Evolutionary conservation across 2,113 vertebrate genomes (phyloP).

Genomic region (Nipponia nippon): DNA sequence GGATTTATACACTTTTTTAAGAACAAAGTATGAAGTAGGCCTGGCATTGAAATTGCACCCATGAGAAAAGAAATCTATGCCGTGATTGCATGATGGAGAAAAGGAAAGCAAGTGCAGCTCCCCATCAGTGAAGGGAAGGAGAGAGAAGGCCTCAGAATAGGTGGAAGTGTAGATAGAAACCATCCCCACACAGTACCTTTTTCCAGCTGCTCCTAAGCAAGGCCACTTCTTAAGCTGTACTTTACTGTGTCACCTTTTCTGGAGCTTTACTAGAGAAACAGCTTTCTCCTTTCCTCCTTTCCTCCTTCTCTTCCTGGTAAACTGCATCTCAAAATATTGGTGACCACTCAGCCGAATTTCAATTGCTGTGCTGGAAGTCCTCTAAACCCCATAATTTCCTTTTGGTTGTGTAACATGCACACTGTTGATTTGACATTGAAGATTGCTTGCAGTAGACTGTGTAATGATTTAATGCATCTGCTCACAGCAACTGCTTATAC

Average conservation of each 20-base stretch:
- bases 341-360: not conserved
- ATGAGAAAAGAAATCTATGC: not conserved
- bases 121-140: not conserved
- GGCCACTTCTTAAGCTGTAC: not conserved
- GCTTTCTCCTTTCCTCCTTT: no score
- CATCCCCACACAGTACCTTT: not conserved
- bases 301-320: not conserved
- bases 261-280: not conserved
- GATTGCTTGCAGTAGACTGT: not conserved
- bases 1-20: not conserved
- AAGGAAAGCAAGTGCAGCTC: not conserved
- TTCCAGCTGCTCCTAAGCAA: not conserved
- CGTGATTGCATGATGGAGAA: not conserved
- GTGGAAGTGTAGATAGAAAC: not conserved
- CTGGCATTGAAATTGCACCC: not conserved
- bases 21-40: not conserved
- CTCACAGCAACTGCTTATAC: not conserved
- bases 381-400: not conserved
- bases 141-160: not conserved
- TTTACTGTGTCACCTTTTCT: not conserved
- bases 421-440: not conserved
- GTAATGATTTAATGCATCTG: not conserved
- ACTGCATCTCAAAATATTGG: not conserved
- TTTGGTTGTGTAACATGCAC: not conserved
- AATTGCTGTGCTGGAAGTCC: not conserved